Base-by-base conservation (phyloP, 2,797 vertebrate species). In the Macrochelys suwanniensis region DNA sequence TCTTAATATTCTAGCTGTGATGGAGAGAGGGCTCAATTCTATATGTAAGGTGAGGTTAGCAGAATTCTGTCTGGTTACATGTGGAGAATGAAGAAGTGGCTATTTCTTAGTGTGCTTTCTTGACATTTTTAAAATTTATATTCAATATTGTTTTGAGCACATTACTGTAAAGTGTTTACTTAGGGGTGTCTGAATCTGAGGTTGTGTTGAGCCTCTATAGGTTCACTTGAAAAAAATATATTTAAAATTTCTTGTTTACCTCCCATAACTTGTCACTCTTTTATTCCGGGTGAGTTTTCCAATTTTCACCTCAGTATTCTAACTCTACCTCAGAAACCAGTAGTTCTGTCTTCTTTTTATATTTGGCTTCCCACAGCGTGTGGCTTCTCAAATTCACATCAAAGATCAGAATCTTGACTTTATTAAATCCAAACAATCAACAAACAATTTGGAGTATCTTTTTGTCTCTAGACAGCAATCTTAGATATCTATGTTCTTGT, bases 241-340 rank as follows among this genome's bases (percentile, higher is more conserved):
- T 54, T 54, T 54, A 33, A n/a, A 65, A 65, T 33, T 33, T 65
- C 15, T 51, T 90, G 37, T 53, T 68, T 82, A 42, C 26, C 11
- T 59, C n/a, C 17, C 53, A 59, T 53, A 85, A 21, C 21, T 90
- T 92, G 51, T 42, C 81, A 85, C 17, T 61, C 1, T 3, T 49
- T 79, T 82, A 71, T 90, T 87, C 68, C 82, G 21, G 68, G 3
- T 78, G 26, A 78, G 65, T 84, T 87, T 77, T 84, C 26, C 6
- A 89, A 78, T 77, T 80, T 65, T 47, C n/a, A 47, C 61, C 12
- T 65, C 28, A 53, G 13, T 0, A 0, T 87, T 81, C 33, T 83
- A 59, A 80, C 21, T 16, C 53, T n/a, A 26, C 50, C 42, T 83
- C 71, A 59, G 85, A 71, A 47, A 53, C 31, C 12, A 0, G 16